Base-by-base conservation (phyloP, 2,888 invertebrate species). In the Hypolimnas misippus region DNA sequence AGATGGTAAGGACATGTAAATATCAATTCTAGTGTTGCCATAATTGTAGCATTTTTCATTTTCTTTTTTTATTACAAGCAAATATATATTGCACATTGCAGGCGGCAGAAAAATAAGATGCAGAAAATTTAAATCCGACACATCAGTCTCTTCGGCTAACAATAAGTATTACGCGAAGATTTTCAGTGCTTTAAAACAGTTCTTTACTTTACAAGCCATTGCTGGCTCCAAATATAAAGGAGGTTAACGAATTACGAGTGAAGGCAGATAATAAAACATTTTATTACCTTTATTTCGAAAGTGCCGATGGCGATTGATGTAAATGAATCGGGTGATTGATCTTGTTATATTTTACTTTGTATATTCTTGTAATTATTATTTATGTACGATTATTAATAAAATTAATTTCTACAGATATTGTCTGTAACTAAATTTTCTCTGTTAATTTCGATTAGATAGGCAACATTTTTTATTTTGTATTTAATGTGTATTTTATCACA, bases 1-100 rank as follows among this genome's bases (percentile, higher is more conserved):
- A 99, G 92, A 96, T 97, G 89, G 94, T 96, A 87, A 93, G 93
- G 83, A 82, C 89, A 91, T 88, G 92, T 91, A 92, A 92, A 92
- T 91, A 91, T 91, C 91, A 73, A 62, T 76, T 73, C 73, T 73
- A 67, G 71, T 63, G 66, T 66, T 63, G 59, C 52, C 42, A 54
- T 58, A 46, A 25, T 53, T 50, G 35, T 38, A 38, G 12, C 7
- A 38, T 12, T 12, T 63, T 52, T 62, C 66, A 54, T 58, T 44
- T 59, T 57, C 53, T 62, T 67, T 55, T n/a, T 65, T 62, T 53
- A 52, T 66, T 79, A 76, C 61, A 76, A 78, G 76, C 75, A 76
- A 78, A 72, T 64, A 65, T 65, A 70, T 29, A 1, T 51, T 42
- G 25, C 53, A n/a, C 72, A 67, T 87, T 85, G 73, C 89, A 92